A percentile compares a stretch with the other conserved stretches of the same genome.
Conservation (phyloP, 2,888 invertebrate species). For the Orchesellides sinensis region DNA sequence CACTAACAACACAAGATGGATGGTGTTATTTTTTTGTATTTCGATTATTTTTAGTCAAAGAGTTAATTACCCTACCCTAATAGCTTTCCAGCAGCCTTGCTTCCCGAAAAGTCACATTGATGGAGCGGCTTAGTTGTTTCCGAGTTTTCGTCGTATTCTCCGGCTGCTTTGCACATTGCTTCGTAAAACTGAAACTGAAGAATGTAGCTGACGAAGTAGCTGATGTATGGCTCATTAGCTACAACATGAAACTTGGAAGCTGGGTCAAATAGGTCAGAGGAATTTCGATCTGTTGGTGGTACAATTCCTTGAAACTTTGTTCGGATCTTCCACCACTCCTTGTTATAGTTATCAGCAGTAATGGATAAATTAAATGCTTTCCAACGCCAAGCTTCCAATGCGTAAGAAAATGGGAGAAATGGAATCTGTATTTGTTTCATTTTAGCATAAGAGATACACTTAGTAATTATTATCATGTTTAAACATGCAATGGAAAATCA, state of each 20-base stretch:
- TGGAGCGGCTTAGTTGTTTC: constrained; percentile 82
- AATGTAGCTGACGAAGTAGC: constrained; percentile 76
- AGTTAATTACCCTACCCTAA: constrained; percentile 35
- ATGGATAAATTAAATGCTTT: constrained; percentile 75
- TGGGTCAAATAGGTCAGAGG: constrained; percentile 76
- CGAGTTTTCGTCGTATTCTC: constrained; percentile 78
- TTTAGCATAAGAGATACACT: neutral
- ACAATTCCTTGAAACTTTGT: constrained; percentile 72
- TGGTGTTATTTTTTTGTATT: too few relatives aligned
- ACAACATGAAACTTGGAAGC: constrained; percentile 77
- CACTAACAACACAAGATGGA: constrained; percentile 81
- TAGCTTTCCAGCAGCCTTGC: constrained; percentile 44
- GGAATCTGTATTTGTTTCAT: constrained; percentile 72
- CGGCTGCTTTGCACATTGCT: constrained; percentile 85
- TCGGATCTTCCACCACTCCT: constrained; percentile 76
- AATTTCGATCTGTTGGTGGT: constrained; percentile 65
- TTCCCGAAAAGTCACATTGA: constrained; percentile 84
- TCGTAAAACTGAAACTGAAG: constrained; percentile 92
- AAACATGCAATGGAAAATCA: neutral
- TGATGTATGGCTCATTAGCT: constrained; percentile 75
- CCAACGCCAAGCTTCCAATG: constrained; percentile 76
- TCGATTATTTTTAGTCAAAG: neutral
- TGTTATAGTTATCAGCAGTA: constrained; percentile 74
- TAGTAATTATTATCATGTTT: neutral
- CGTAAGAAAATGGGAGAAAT: constrained; percentile 76